Evolutionary conservation across 2,113 vertebrate genomes (phyloP).

Genomic region (Arizona elegans): DNA sequence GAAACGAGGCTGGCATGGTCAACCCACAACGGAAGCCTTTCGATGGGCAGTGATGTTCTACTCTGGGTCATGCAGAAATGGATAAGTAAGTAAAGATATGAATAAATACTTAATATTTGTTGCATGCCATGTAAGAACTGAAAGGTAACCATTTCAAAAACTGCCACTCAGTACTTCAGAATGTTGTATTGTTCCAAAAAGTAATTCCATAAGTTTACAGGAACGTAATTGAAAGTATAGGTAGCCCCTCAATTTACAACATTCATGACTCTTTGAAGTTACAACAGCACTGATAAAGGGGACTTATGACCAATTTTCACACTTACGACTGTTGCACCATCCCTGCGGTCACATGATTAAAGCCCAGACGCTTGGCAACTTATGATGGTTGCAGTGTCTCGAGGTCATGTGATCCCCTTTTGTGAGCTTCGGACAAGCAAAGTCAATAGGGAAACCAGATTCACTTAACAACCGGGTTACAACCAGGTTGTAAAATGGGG

Average conservation of each 20-base stretch:
- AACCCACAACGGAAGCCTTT: not conserved
- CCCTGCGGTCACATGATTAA: too few relatives aligned
- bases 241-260: too few relatives aligned
- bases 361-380: too few relatives aligned
- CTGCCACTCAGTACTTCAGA: not conserved
- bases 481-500: not conserved
- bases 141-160: not conserved
- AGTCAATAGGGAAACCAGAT: not conserved
- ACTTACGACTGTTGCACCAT: too few relatives aligned
- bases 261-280: too few relatives aligned
- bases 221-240: not conserved
- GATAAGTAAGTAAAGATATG: not conserved
- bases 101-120: not conserved
- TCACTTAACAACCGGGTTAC: not conserved
- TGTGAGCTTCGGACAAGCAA: not conserved
- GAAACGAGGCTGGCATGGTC: not conserved
- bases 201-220: constrained; percentile 6
- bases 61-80: not conserved
- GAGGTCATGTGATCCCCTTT: too few relatives aligned
- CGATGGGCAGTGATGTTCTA: not conserved
- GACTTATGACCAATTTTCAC: too few relatives aligned
- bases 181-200: not conserved
- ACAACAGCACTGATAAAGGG: too few relatives aligned
- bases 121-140: not conserved
- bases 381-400: too few relatives aligned